Evolutionary conservation across 2,888 invertebrate genomes (phyloP), one percentile per base, ranked within the genome.

Genomic region (Stenchaetothrips biformis): DNA sequence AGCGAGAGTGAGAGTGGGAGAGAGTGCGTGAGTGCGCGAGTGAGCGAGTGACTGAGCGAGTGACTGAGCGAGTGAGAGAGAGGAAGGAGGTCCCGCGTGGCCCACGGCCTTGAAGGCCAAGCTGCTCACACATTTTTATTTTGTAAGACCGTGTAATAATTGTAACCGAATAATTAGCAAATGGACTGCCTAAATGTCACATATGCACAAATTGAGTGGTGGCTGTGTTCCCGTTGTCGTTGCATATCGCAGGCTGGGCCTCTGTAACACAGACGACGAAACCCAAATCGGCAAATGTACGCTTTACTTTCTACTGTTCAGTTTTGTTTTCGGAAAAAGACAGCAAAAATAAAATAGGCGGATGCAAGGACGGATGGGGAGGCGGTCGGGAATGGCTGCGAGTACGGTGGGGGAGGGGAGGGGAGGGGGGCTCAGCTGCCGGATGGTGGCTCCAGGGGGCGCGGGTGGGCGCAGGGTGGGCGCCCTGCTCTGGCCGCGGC

Each of bases 1-100:
- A 59, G 78, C 79, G 81, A 53, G 81, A 79, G 62, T 74, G 80
- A 82, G 81, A 62, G 27, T 77, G 77, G 74, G 81, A 80, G 27
- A 62, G 78, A 80, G 78, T 48, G 79, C 78, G 80, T 67, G 78
- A 80, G 47, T 25, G 77, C 80, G 47, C 59, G 59, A 77, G 77
- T 37, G 80, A 48, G 53, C 78, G 80, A 49, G 78, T 79, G 49
- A 62, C 48, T 62, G 78, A 59, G 77, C 67, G 80, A 59, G 78
- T 37, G 67, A 77, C 37, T 79, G 78, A 47, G 48, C 53, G 79
- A 81, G 79, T 59, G 77, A 81, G 78, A 13, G 77, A 77, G 47
- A 53, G 67, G 79, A 82, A 80, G 77, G 79, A 59, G 74, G 74
- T 48, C 77, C 80, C 82, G 80, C 80, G 81, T 18, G 47, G 21